Conservation (phyloP, 2,113 vertebrate species). For the Neopipo cinnamomea region DNA sequence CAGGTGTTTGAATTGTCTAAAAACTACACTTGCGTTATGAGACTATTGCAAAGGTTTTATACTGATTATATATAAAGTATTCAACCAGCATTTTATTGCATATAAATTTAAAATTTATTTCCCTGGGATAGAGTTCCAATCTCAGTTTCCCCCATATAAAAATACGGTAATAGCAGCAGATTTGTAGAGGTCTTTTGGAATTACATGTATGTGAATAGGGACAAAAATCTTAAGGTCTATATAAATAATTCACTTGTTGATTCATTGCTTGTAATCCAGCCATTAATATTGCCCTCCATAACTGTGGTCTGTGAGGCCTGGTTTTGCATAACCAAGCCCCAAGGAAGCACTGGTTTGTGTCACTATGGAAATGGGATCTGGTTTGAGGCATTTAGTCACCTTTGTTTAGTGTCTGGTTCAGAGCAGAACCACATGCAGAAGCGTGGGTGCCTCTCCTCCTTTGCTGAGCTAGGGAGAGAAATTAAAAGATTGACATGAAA, state of each 20-base stretch:
- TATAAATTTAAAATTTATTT: not conserved
- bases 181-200: not conserved
- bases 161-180: not conserved
- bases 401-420: not conserved
- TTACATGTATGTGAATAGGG: not conserved
- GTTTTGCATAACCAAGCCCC: not conserved
- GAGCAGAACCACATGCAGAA: not conserved
- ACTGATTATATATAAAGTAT: not conserved
- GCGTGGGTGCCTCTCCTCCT: not conserved
- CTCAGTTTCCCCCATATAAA: not conserved
- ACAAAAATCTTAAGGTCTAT: not conserved
- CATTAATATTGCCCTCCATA: not conserved
- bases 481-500: not conserved
- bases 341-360: conserved; percentile 18
- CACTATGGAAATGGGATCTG: not conserved
- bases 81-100: not conserved
- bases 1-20: not conserved
- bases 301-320: not conserved
- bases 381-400: not conserved
- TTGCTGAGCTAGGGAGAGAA: not conserved
- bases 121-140: not conserved
- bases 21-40: not conserved
- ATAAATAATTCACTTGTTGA: conserved; percentile 20
- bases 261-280: not conserved
- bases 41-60: not conserved